Evolutionary conservation across 2,797 vertebrate species (phyloP).

Genomic region (Danio kyathit): DNA sequence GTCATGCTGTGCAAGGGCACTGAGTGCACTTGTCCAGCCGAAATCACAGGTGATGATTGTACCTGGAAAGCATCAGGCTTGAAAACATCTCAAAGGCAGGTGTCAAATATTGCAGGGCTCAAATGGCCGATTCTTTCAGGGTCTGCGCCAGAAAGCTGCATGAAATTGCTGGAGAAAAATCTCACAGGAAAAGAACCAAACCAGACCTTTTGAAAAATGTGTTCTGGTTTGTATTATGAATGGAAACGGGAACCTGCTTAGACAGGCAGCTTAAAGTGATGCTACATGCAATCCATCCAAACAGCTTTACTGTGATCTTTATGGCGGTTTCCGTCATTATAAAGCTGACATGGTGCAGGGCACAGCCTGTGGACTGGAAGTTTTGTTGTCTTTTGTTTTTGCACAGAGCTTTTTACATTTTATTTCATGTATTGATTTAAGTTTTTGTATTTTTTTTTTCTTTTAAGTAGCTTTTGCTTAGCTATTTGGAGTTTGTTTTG

Average conservation of each 20-base stretch:
- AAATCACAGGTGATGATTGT: slow-evolving; percentile 33
- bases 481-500: too few species aligned
- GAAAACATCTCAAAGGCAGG: slow-evolving; percentile 11
- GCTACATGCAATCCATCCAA: background rate
- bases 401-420: too few species aligned
- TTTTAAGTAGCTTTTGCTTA: too few species aligned
- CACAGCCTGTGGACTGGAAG: background rate
- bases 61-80: slow-evolving; percentile 3
- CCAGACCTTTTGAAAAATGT: background rate
- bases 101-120: slow-evolving; percentile 3
- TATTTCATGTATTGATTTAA: too few species aligned
- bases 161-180: background rate
- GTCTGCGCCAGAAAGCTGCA: background rate
- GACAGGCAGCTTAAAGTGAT: background rate
- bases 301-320: slow-evolving; percentile 13
- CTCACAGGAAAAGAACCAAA: background rate
- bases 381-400: too few species aligned
- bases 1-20: slow-evolving; percentile 1
- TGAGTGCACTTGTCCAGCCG: slow-evolving; percentile 5
- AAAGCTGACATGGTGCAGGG: slow-evolving; percentile 28
- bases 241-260: slow-evolving; percentile 23
- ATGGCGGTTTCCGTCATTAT: slow-evolving; percentile 27
- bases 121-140: background rate
- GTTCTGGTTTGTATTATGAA: slow-evolving; percentile 11
- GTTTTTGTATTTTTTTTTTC: too few species aligned